These are phyloP conservation scores for Drosophila sucinea DNA, from an alignment of 1,140 invertebrate genomes.

Conservation along the genomic window DNA sequence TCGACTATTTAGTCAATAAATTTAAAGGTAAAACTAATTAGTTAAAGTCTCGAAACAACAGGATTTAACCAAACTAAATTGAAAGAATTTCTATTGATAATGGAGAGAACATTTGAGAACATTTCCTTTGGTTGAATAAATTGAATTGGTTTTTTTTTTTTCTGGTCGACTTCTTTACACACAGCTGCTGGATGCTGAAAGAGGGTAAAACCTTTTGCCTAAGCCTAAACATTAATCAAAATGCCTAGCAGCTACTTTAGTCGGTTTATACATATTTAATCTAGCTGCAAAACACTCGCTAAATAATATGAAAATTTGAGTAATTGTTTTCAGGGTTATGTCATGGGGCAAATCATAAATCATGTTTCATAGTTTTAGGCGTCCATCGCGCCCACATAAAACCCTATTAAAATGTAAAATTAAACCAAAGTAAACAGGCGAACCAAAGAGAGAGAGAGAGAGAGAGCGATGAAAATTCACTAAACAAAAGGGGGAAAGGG, in stretches of 20 bases:
- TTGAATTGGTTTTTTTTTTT: slow-evolving; percentile 45
- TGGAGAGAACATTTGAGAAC: neutral
- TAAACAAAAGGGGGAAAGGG: slow-evolving; percentile 8
- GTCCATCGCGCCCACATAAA: slow-evolving; percentile 49
- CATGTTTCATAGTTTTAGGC: slow-evolving; percentile 78
- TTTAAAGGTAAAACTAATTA: too few species aligned
- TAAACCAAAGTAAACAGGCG: slow-evolving; percentile 40
- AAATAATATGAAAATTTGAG: slow-evolving; percentile 74
- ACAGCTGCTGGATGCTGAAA: slow-evolving; percentile 26
- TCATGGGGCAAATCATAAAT: slow-evolving; percentile 67
- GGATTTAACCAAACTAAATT: too few species aligned
- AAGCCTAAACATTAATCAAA: slow-evolving; percentile 70
- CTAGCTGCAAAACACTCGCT: slow-evolving; percentile 64
- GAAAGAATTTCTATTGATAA: too few species aligned
- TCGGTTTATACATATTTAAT: slow-evolving; percentile 70
- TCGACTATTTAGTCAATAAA: too few species aligned
- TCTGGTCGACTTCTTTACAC: slow-evolving; percentile 11
- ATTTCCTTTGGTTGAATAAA: slow-evolving; percentile 12
- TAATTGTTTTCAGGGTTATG: slow-evolving; percentile 75
- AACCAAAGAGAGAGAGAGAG: slow-evolving; percentile 21
- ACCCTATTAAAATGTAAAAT: slow-evolving; percentile 77
- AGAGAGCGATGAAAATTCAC: slow-evolving; percentile 14
- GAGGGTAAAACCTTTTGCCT: slow-evolving; percentile 28
- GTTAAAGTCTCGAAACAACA: too few species aligned
- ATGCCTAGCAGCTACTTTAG: slow-evolving; percentile 35